Evolutionary conservation across 2,888 invertebrate species (phyloP), one percentile per base, ranked within the genome.

Genomic region (Ligdia adustata): DNA sequence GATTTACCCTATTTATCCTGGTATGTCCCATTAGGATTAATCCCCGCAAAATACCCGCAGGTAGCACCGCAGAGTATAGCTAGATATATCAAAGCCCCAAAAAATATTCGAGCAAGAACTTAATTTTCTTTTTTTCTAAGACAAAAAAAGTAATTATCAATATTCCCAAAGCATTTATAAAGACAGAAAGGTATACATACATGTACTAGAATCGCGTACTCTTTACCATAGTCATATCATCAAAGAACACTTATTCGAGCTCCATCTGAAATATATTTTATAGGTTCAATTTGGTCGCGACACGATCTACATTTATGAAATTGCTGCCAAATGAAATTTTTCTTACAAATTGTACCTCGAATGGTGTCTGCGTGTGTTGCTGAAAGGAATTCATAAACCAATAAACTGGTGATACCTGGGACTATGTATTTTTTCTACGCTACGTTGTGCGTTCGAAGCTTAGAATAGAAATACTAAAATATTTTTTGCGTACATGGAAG

Each of bases 321-420:
- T 57, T 48, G 52, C 47, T 48, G 52, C 39, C 52, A 57, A 55
- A 55, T 55, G 50, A 57, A 52, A 55, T 57, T 57, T 55, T 48
- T 47, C 20, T 44, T 42, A 28, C 34, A 46, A 57, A 57, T 55
- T 57, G 57, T 51, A 52, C 53, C 53, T 57, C 38, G 38, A 46
- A 44, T 50, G 46, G 50, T 45, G 44, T 35, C 24, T 42, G 27
- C 40, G 46, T 46, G 52, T 37, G 43, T 52, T 20, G 41, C 33
- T 27, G 45, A 43, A 51, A 44, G 38, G 33, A 14, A 52, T 61
- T 58, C 55, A 52, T 56, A 61, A 55, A 56, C 50, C 55, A 58
- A 57, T 61, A 52, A 55, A 48, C 40, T 27, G 26, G 40, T 35
- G 47, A 50, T 55, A 48, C 53, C 46, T 46, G 48, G 12, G 42